Conservation (phyloP, 2,888 invertebrate species). For the Drosophila pegasa region DNA sequence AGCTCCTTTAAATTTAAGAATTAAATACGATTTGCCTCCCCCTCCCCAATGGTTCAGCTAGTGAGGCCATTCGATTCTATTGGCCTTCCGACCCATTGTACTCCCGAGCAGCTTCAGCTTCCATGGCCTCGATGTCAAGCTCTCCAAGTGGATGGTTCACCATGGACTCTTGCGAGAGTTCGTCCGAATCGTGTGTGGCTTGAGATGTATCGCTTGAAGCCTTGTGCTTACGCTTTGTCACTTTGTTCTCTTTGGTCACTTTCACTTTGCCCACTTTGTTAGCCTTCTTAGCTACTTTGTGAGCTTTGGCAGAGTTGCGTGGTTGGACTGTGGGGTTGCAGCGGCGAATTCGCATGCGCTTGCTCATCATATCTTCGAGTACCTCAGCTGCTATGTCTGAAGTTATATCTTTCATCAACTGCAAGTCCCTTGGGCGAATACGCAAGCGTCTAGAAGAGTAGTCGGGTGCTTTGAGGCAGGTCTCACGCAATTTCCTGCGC, state of each 20-base stretch:
- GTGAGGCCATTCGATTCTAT: not conserved
- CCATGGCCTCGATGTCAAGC: too few relatives aligned
- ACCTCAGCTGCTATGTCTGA: not conserved
- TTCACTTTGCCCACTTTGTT: too few relatives aligned
- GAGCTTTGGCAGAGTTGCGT: not conserved
- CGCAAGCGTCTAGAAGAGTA: too few relatives aligned
- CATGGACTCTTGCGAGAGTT: too few relatives aligned
- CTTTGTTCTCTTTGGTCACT: too few relatives aligned
- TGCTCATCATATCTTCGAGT: not conserved
- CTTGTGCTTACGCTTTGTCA: too few relatives aligned
- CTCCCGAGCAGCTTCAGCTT: accelerated
- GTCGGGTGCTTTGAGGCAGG: too few relatives aligned
- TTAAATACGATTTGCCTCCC: not conserved
- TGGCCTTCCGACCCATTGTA: accelerated
- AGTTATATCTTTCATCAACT: not conserved
- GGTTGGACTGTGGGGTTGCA: too few relatives aligned
- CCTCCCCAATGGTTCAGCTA: not conserved
- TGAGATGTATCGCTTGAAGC: too few relatives aligned
- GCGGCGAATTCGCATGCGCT: not conserved
- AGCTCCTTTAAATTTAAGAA: not conserved
- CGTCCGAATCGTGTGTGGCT: too few relatives aligned
- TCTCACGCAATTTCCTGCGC: not conserved
- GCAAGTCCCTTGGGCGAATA: not conserved
- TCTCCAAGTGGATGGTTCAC: too few relatives aligned
- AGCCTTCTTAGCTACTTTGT: too few relatives aligned